These are phyloP conservation scores for Drosophila eugracilis DNA, from an alignment of 1,140 invertebrate genomes.

Conservation along the genomic window DNA sequence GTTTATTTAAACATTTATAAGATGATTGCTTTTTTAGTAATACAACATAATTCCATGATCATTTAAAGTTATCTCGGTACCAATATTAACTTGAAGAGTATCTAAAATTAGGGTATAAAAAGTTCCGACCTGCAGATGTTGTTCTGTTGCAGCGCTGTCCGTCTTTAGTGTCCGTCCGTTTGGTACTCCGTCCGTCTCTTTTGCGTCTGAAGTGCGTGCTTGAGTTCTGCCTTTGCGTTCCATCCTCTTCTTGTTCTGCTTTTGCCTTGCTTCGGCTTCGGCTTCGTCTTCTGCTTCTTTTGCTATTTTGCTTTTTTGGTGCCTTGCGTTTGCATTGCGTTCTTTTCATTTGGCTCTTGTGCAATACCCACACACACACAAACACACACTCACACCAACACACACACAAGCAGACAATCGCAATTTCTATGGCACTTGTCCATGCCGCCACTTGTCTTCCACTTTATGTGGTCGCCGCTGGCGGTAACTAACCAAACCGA, in stretches of 20 bases:
- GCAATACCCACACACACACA: constrained; percentile 53
- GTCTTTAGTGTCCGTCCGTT: constrained; percentile 18
- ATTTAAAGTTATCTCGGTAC: neutral
- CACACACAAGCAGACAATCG: constrained; percentile 40
- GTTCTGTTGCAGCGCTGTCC: constrained; percentile 4
- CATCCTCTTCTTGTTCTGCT: constrained; percentile 23
- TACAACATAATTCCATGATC: neutral
- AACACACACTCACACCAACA: constrained; percentile 31
- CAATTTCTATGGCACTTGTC: constrained; percentile 80
- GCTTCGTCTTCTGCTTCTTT: constrained; percentile 12
- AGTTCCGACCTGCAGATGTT: neutral
- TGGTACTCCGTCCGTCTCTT: constrained; percentile 48
- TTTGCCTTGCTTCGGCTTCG: constrained; percentile 15
- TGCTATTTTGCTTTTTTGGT: constrained; percentile 61
- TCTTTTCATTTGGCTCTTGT: constrained; percentile 74
- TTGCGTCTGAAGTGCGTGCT: constrained; percentile 74
- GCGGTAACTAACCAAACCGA: constrained; percentile 54
- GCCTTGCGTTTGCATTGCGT: constrained; percentile 74
- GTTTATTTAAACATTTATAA: too few species aligned
- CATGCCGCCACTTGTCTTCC: constrained; percentile 79
- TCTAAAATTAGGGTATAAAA: neutral
- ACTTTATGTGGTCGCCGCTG: constrained; percentile 72
- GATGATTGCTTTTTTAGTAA: too few species aligned
- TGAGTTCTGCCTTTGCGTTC: constrained; percentile 55
- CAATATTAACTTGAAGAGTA: neutral